Evolutionary conservation across 2,113 vertebrate genomes (phyloP), one percentile per base, ranked within the genome.

Genomic region (Heloderma charlesbogerti): DNA sequence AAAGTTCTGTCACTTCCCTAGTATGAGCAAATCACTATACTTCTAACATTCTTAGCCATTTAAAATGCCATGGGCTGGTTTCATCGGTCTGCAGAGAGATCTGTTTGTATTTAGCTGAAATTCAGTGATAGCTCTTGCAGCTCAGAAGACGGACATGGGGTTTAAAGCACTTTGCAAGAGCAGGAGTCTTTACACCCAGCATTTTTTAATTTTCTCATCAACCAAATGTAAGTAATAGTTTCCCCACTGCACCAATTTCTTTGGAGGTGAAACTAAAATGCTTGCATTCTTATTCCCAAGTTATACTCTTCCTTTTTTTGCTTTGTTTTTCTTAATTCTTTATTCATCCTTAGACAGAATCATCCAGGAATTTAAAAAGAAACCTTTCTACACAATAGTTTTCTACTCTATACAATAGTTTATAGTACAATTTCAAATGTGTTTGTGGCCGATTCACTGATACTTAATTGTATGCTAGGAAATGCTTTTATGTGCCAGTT

Each of bases 391-490:
- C 0, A 0, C 2, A 66, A 27, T 87, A 0, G n/a, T 84, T 10
- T 51, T 51, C 48, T 51, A 51, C 8, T 71, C 71, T 40, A n/a
- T 81, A 48, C 22, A 89, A 22, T 9, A 15, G 37, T 54, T 48
- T 78, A 18, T 31, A 86, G 69, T 45, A 34, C 29, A 6, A 2
- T 66, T 91, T 92, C 45, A 63, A 82, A 88, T 34, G 82, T 1
- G 25, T 67, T 60, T 85, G 2, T n/a, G 77, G 88, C 31, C 48
- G 54, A 2, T 1, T 77, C 51, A 3, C 18, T 43, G 51, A 3
- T 18, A 16, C 10, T 72, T 91, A 86, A 87, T 93, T 91, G 54
- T 69, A 0, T 77, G 71, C 83, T 86, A 87, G 63, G 74, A 48
- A 75, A 51, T 88, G 75, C 71, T 25, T 88, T 86, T 22, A 2